These are phyloP conservation scores for Terebella lapidaria DNA, from an alignment of 2,888 invertebrate genomes.

Conservation along the genomic window DNA sequence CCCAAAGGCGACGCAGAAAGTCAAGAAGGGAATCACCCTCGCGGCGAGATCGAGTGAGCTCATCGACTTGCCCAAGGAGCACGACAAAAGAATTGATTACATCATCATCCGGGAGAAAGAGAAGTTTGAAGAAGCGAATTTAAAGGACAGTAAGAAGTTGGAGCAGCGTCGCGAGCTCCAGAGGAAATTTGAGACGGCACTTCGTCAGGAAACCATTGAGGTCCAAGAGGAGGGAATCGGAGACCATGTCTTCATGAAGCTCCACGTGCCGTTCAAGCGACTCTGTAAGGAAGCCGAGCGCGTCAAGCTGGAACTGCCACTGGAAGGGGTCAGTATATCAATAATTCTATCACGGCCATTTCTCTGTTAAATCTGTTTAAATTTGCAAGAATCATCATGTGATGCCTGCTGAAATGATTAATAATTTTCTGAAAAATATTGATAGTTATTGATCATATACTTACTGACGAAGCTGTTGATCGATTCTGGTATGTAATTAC, in stretches of 20 bases:
- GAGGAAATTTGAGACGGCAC: conserved; percentile 32
- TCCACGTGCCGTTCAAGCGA: conserved; percentile 46
- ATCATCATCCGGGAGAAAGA: conserved; percentile 39
- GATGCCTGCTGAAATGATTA: too few species aligned
- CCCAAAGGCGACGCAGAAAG: too few species aligned
- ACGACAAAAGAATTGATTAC: conserved; percentile 44
- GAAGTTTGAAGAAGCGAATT: conserved; percentile 5
- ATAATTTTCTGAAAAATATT: too few species aligned
- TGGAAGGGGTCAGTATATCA: conserved; percentile 40
- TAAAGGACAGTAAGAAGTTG: conserved; percentile 5
- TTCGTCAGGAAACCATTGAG: conserved; percentile 38
- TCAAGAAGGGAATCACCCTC: too few species aligned
- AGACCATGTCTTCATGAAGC: conserved; percentile 23
- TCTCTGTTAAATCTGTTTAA: neutral
- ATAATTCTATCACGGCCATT: neutral
- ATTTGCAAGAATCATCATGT: too few species aligned
- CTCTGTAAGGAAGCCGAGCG: conserved; percentile 48
- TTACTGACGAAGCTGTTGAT: neutral
- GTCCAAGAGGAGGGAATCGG: conserved; percentile 28
- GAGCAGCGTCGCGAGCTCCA: conserved; percentile 15
- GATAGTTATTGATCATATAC: too few species aligned
- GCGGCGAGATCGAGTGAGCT: too few species aligned
- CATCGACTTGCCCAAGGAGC: conserved; percentile 8
- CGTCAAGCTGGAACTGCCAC: conserved; percentile 48
- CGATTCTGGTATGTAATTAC: neutral